Base-by-base conservation (phyloP, 2,888 invertebrate genomes). In the Metallyticus violacea region DNA sequence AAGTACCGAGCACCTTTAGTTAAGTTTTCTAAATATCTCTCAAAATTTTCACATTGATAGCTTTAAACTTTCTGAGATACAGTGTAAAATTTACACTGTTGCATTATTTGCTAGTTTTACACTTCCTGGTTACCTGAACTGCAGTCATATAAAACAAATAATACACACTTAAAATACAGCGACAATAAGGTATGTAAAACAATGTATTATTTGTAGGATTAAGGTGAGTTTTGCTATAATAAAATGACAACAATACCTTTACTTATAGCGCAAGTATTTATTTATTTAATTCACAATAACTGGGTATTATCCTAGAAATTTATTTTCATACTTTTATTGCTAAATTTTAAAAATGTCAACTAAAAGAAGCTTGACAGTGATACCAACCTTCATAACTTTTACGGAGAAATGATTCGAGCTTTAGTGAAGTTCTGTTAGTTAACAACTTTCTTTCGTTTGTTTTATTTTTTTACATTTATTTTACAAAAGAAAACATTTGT, bases 271-370 rank as follows among this genome's bases (percentile, higher is more conserved):
- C 83, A 83, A 77, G 22, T 77, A 25, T 83, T 83, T 83, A 83
- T 83, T 83, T 40, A 40, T 62, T 62, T 62, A 62, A 62, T 62
- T 83, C 83, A 83, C 83, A 83, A 83, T 77, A 83, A 77, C 77
- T 83, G 83, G 83, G 27, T 77, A 83, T 77, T 83, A 83, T 77
- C 77, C 83, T 83, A 83, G 83, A 83, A 83, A 83, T 77, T 22
- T 77, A 27, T 77, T 26, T 30, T 82, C 76, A 27, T 80, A 76
- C 29, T 77, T 83, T 83, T 83, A 83, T 83, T 83, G 83, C 83
- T 83, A 83, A 77, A 77, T 82, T 62, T 82, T 76, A 83, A 76
- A 76, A 83, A 77, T 77, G 27, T 83, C 28, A 77, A 83, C 77
- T 77, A 77, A 83, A 83, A 83, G 7, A 83, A 83, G 83, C 77